Base-by-base conservation (phyloP, 2,113 vertebrate species). In the Alethe castanea region DNA sequence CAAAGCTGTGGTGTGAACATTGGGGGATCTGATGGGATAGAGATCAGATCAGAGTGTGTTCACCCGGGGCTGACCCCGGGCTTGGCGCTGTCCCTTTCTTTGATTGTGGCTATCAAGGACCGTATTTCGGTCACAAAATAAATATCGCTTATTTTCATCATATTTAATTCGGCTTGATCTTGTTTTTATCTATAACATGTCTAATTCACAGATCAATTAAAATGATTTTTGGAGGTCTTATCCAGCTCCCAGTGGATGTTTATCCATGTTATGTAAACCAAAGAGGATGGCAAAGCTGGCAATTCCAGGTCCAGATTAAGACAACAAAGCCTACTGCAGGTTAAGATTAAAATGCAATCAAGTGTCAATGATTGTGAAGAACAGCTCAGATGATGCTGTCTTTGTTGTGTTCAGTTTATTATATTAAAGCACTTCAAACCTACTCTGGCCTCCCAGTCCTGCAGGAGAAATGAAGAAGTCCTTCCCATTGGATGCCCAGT, bases 211-310 rank as follows among this genome's bases (percentile, higher is more conserved):
- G 77, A 81, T 57, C 42, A 89, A 86, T 84, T 71, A 61, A 77
- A 93, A 94, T 86, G 35, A 76, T 54, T 71, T 88, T 73, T 93
- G 57, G 47, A 82, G 28, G 40, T 90, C 40, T 72, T 96, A 62
- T 83, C 71, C 59, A 85, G 25, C n/a, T 86, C 64, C 62, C 71
- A 61, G 35, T 40, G 71, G 69, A 31, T 85, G 47, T 74, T 94
- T 71, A 44, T 81, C 42, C 53, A 54, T 54, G 17, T 62, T 77
- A 74, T 3, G 0, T 24, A 66, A 92, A 86, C 71, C 61, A 80
- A 90, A 94, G 36, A 79, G 38, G 56, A 65, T 70, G 91, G 45
- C 86, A 93, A 86, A 94, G 81, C 92, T 94, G 86, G 91, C 28
- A 92, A 44, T 69, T 91, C 85, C 77, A 87, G 33, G 53, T 62